A percentile compares a stretch with the other conserved stretches of the same genome.
These are phyloP conservation scores for Adoxophyes honmai DNA, from an alignment of 1,140 invertebrate species.

Conservation along the genomic window DNA sequence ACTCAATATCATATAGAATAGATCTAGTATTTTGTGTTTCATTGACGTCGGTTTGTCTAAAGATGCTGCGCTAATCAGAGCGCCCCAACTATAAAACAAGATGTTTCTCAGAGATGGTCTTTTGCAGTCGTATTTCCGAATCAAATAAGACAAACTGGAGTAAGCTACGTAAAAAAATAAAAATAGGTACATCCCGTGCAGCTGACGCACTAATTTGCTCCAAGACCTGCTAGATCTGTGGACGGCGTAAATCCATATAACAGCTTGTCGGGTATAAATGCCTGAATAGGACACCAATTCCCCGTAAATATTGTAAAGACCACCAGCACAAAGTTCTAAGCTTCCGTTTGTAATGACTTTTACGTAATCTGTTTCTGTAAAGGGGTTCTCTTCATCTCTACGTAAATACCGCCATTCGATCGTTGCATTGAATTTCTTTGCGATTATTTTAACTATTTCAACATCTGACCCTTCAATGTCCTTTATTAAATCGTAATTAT, in stretches of 20 bases:
- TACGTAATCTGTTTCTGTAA: constrained; percentile 30
- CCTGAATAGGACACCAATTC: constrained; percentile 51
- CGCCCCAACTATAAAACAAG: constrained; percentile 46
- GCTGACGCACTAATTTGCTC: constrained; percentile 40
- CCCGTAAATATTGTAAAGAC: constrained; percentile 52
- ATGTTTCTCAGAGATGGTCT: constrained; percentile 33
- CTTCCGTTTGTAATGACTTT: constrained; percentile 41
- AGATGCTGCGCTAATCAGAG: constrained; percentile 39
- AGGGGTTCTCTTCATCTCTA: constrained; percentile 39
- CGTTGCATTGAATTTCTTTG: constrained; percentile 44
- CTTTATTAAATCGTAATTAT: constrained; percentile 32
- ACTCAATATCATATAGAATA: constrained; percentile 42
- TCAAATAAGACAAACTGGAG: constrained; percentile 37
- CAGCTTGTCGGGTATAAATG: constrained; percentile 42
- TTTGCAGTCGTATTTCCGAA: constrained; percentile 36
- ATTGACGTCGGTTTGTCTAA: constrained; percentile 37
- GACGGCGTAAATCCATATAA: constrained; percentile 54
- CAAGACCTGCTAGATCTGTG: constrained; percentile 45
- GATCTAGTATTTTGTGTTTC: constrained; percentile 54
- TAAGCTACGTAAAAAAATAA: constrained; percentile 45
- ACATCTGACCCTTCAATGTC: constrained; percentile 43
- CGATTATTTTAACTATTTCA: constrained; percentile 52
- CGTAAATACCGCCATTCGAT: constrained; percentile 35
- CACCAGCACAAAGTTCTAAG: constrained; percentile 54
- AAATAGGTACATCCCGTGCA: constrained; percentile 47